A percentile compares a stretch with the other conserved stretches of the same genome.
These are phyloP conservation scores for Poicephalus meyeri DNA, from an alignment of 2,113 vertebrate species.

Conservation along the genomic window DNA sequence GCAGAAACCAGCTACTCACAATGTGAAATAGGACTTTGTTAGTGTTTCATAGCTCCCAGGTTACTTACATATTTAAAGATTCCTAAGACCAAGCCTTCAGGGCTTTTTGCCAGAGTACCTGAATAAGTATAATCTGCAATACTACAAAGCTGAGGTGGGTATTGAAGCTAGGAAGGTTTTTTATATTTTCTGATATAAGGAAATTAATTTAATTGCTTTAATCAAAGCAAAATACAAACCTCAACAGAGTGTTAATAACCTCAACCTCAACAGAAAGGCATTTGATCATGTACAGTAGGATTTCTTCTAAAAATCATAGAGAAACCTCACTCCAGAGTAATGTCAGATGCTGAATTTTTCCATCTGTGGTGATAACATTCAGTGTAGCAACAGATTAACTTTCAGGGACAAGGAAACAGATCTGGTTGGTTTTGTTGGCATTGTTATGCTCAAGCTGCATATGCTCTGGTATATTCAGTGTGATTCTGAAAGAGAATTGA, in stretches of 20 bases:
- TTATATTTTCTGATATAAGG: neutral
- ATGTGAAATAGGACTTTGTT: neutral
- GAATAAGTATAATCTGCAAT: neutral
- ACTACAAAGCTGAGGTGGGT: neutral
- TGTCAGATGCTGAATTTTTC: neutral
- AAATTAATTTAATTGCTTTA: neutral
- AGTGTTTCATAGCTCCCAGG: neutral
- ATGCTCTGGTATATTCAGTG: neutral
- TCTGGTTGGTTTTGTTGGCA: neutral
- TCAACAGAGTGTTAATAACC: neutral
- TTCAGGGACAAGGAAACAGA: neutral
- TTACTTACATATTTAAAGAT: neutral
- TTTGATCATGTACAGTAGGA: neutral
- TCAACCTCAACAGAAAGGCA: neutral
- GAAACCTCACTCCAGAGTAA: neutral
- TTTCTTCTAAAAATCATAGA: neutral
- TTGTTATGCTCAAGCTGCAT: neutral
- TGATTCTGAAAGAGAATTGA: neutral
- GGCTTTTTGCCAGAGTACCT: neutral
- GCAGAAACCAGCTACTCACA: neutral
- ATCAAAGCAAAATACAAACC: neutral
- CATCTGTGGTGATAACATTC: neutral
- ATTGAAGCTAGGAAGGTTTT: neutral
- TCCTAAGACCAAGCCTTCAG: neutral
- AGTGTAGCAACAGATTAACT: neutral